A percentile compares a stretch with the other conserved stretches of the same genome.
Conservation (phyloP, 2,113 vertebrate genomes). For the Raja brachyura region DNA sequence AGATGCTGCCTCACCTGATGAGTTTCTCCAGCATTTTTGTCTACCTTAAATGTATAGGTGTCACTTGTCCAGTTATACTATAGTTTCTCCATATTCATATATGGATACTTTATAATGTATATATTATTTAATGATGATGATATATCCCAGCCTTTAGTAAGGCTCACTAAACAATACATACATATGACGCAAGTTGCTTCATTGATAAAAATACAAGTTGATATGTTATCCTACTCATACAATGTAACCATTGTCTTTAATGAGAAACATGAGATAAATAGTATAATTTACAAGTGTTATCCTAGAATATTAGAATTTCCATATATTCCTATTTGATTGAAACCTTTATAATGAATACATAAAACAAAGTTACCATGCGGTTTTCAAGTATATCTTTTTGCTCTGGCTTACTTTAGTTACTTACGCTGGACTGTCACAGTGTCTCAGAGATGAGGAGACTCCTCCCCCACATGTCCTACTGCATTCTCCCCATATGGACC, state of each 20-base stretch:
- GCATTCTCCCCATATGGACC: slow-evolving; percentile 95
- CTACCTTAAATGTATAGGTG: background rate
- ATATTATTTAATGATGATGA: background rate
- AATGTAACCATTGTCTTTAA: background rate
- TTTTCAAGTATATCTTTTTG: slow-evolving; percentile 67
- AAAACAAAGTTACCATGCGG: slow-evolving; percentile 50
- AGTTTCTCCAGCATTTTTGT: too few species aligned
- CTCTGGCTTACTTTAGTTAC: slow-evolving; percentile 99
- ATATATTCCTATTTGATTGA: background rate
- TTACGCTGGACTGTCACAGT: slow-evolving; percentile 99
- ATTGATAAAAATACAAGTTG: background rate
- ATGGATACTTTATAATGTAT: background rate
- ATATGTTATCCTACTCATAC: background rate
- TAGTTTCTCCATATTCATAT: background rate
- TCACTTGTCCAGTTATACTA: background rate
- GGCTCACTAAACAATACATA: background rate
- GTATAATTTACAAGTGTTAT: background rate
- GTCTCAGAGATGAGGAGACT: slow-evolving; percentile 92
- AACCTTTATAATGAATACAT: slow-evolving; percentile 59
- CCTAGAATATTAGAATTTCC: background rate
- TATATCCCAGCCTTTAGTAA: background rate
- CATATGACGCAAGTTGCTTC: background rate
- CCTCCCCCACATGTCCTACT: slow-evolving; percentile 96
- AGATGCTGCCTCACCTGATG: too few species aligned
- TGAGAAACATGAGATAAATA: background rate